Conservation (phyloP, 2,797 vertebrate species). For the Sternotherus odoratus region DNA sequence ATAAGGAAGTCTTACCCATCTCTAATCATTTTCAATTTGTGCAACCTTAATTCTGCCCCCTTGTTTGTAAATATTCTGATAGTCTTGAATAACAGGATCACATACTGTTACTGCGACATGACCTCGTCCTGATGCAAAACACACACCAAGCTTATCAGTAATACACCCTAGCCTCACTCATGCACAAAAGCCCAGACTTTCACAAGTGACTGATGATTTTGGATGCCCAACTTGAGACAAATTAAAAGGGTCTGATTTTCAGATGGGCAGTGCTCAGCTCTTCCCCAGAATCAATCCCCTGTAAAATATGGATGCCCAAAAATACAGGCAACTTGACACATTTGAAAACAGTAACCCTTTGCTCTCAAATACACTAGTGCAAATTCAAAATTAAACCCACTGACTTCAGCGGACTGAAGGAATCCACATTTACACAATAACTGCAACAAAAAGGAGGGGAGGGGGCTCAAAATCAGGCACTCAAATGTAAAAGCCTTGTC, state of each 20-base stretch:
- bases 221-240: accelerated
- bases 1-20: background rate
- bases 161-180: background rate
- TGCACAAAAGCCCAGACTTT: background rate
- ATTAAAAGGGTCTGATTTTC: background rate
- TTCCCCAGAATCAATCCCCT: background rate
- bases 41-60: background rate
- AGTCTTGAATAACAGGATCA: background rate
- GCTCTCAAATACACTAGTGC: background rate
- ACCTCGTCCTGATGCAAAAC: background rate
- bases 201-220: background rate
- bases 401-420: accelerated
- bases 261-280: background rate
- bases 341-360: background rate
- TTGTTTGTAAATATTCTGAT: background rate
- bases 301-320: background rate
- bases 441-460: no score
- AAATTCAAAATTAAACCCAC: background rate
- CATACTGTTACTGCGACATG: background rate
- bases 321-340: background rate
- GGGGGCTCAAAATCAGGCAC: background rate
- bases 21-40: background rate
- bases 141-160: background rate
- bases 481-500: accelerated
- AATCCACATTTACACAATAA: accelerated